Percentiles rank a stretch among this genome's conserved stretches.
These are phyloP conservation scores for Solenodon paradoxus DNA, from an alignment of 2,113 vertebrate genomes.

Conservation along the genomic window DNA sequence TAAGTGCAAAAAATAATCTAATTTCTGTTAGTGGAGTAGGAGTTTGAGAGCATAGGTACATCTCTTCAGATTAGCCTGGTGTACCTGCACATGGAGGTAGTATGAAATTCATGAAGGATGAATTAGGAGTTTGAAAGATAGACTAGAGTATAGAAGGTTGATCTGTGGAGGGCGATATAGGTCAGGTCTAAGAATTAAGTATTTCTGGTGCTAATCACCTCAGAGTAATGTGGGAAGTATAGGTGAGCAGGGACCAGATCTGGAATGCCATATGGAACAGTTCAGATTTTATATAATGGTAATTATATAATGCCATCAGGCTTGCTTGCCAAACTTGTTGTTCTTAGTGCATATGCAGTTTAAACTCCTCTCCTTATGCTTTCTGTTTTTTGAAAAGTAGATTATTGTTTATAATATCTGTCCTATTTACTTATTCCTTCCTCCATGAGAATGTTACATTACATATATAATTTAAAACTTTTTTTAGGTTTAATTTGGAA, in stretches of 20 bases:
- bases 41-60: neutral
- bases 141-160: neutral
- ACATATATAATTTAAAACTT: neutral
- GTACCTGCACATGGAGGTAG: neutral
- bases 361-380: neutral
- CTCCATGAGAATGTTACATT: neutral
- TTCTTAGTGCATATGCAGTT: too few relatives aligned
- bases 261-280: too few relatives aligned
- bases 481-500: constrained; percentile 37
- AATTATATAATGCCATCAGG: neutral
- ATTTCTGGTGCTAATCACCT: neutral
- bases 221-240: neutral
- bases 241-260: too few relatives aligned
- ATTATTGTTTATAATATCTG: neutral
- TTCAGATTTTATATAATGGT: neutral
- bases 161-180: neutral
- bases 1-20: neutral
- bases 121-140: neutral
- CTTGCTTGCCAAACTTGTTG: neutral
- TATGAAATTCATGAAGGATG: neutral
- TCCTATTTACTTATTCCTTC: too few relatives aligned
- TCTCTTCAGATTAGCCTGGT: neutral
- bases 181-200: neutral
- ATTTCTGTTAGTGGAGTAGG: neutral
- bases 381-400: neutral